A percentile compares a stretch with the other conserved stretches of the same genome.
Conservation (phyloP, 2,888 invertebrate species). For the Cerastis rubricosa region DNA sequence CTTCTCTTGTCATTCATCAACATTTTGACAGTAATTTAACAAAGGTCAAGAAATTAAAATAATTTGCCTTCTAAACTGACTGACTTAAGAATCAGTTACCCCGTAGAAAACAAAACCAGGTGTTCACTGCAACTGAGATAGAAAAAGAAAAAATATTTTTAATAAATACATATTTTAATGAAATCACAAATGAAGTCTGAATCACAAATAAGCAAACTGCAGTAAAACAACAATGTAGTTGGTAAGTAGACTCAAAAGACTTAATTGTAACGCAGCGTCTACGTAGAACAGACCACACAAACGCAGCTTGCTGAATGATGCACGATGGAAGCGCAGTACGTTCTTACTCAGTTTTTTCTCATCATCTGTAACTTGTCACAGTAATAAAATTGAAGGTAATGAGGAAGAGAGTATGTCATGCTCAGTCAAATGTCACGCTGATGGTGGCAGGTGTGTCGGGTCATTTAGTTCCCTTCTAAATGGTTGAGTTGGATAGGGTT, state of each 20-base stretch:
- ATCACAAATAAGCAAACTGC: conserved; percentile 34
- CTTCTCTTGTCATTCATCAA: too few species aligned
- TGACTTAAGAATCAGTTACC: too few species aligned
- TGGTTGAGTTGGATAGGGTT: too few species aligned
- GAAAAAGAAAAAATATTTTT: background rate
- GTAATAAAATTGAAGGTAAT: background rate
- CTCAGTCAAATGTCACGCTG: too few species aligned
- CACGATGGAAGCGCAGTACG: conserved; percentile 2
- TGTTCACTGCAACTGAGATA: too few species aligned
- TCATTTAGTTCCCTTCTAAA: too few species aligned
- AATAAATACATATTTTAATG: background rate
- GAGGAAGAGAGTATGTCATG: background rate
- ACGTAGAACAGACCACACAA: conserved; percentile 16
- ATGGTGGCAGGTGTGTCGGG: too few species aligned
- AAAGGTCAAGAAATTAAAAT: too few species aligned
- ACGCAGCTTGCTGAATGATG: conserved; percentile 17
- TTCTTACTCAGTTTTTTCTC: conserved; percentile 21
- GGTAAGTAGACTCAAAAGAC: conserved; percentile 4
- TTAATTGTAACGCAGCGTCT: conserved; percentile 17
- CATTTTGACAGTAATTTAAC: too few species aligned
- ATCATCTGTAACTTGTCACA: background rate
- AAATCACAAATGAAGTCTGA: too few species aligned
- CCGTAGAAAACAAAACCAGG: too few species aligned
- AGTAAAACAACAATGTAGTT: conserved; percentile 20
- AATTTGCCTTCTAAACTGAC: too few species aligned